Conservation (phyloP, 1,140 invertebrate species). For the Oedothorax gibbosus region DNA sequence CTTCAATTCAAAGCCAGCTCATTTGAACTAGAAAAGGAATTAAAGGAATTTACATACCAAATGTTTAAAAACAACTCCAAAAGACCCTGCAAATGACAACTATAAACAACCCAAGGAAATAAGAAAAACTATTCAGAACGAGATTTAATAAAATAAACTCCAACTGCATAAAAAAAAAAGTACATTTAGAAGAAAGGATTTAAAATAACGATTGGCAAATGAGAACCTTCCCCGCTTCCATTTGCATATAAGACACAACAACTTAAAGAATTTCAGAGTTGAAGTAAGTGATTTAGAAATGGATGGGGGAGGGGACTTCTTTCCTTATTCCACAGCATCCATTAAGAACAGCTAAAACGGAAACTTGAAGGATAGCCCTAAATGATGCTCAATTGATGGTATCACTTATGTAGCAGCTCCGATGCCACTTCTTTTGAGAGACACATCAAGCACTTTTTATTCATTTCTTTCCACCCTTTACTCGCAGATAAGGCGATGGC, state of each 20-base stretch:
- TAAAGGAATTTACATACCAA: no score
- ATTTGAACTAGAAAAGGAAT: no score
- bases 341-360: conserved; percentile 44
- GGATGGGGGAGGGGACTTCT: not conserved
- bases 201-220: not conserved
- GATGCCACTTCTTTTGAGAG: conserved; percentile 22
- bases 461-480: no score
- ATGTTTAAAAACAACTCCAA: not conserved
- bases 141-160: no score
- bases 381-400: conserved; percentile 38
- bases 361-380: conserved; percentile 30
- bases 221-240: conserved; percentile 8
- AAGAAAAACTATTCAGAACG: no score
- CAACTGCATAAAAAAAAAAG: no score
- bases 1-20: no score
- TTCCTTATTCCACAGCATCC: conserved; percentile 23
- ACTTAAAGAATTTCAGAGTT: not conserved
- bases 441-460: no score
- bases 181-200: no score
- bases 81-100: conserved; percentile 6
- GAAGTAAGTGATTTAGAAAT: conserved; percentile 20
- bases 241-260: conserved; percentile 31
- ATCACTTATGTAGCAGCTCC: conserved; percentile 33
- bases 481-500: no score
- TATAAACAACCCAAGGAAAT: not conserved